These are phyloP conservation scores for Oithona nana DNA, from an alignment of 2,888 invertebrate species.

Conservation along the genomic window DNA sequence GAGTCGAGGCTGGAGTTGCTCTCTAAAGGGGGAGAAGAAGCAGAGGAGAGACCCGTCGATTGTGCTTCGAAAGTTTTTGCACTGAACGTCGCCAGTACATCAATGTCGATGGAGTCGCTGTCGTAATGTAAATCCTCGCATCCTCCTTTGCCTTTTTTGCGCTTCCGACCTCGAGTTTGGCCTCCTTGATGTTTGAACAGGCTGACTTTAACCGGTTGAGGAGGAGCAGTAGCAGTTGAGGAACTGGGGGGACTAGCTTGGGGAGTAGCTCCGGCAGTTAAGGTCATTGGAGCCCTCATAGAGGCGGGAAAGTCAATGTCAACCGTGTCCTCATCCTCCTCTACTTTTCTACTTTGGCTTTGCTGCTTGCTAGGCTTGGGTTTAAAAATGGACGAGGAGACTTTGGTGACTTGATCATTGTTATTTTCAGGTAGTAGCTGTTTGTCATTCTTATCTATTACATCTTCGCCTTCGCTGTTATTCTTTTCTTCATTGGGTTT, in stretches of 20 bases:
- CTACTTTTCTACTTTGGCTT: not conserved
- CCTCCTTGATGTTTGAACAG: too few species aligned
- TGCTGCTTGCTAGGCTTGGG: not conserved
- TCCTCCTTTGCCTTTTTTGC: not conserved
- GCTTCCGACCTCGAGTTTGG: not conserved
- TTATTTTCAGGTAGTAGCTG: too few species aligned
- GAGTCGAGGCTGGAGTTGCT: not conserved
- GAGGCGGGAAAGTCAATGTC: not conserved
- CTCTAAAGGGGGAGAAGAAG: not conserved
- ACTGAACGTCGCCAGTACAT: not conserved
- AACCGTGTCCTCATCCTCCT: not conserved
- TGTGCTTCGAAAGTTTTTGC: not conserved
- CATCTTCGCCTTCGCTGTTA: too few species aligned
- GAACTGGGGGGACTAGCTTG: too few species aligned
- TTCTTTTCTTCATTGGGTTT: too few species aligned
- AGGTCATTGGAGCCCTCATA: too few species aligned
- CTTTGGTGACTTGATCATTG: too few species aligned
- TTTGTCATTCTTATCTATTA: too few species aligned
- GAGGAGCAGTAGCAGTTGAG: too few species aligned
- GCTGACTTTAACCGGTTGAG: too few species aligned
- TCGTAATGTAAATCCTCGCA: not conserved
- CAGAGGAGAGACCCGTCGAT: not conserved
- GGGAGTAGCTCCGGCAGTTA: too few species aligned
- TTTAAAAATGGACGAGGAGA: too few species aligned
- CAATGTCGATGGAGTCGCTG: not conserved